phyloP scores from a whole-genome alignment of 1,140 invertebrate genomes.

The Drosophila punjabiensis region DNA sequence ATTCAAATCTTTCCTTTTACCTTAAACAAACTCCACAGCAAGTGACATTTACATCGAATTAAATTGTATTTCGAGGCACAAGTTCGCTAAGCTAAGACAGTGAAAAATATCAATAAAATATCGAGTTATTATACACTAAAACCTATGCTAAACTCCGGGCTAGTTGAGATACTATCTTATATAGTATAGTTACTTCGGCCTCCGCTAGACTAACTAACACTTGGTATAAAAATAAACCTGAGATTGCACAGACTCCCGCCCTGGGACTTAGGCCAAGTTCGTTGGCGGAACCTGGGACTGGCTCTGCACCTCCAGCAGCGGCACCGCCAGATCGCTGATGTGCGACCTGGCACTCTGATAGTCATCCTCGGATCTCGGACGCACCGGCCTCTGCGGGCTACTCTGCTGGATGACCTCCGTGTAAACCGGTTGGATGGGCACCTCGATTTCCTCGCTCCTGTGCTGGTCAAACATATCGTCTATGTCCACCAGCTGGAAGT shows the following conservation, averaged over 20 bases:
- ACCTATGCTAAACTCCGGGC: conserved; percentile 11
- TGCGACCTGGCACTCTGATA: conserved; percentile 80
- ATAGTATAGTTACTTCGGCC: conserved; percentile 12
- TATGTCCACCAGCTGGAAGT: conserved; percentile 80
- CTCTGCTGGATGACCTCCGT: conserved; percentile 48
- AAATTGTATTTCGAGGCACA: conserved; percentile 62
- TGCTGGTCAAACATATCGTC: conserved; percentile 70
- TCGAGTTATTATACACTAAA: conserved; percentile 28
- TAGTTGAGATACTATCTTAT: conserved; percentile 26
- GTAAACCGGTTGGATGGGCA: conserved; percentile 51
- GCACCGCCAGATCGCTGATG: conserved; percentile 70
- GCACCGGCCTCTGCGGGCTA: conserved; percentile 48
- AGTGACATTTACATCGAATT: conserved; percentile 25
- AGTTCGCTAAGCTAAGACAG: conserved; percentile 58
- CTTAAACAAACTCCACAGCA: neutral
- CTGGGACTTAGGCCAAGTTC: conserved; percentile 43
- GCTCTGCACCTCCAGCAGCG: conserved; percentile 59
- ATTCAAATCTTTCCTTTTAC: neutral
- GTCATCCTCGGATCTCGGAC: conserved; percentile 74
- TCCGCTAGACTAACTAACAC: conserved; percentile 2
- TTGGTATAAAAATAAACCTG: conserved; percentile 76
- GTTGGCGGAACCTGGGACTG: conserved; percentile 31
- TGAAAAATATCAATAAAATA: conserved; percentile 45
- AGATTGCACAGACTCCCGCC: conserved; percentile 52
- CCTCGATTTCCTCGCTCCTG: neutral